Evolutionary conservation across 2,888 invertebrate genomes (phyloP), one percentile per base, ranked within the genome.

Genomic region (Cephus pulcher): DNA sequence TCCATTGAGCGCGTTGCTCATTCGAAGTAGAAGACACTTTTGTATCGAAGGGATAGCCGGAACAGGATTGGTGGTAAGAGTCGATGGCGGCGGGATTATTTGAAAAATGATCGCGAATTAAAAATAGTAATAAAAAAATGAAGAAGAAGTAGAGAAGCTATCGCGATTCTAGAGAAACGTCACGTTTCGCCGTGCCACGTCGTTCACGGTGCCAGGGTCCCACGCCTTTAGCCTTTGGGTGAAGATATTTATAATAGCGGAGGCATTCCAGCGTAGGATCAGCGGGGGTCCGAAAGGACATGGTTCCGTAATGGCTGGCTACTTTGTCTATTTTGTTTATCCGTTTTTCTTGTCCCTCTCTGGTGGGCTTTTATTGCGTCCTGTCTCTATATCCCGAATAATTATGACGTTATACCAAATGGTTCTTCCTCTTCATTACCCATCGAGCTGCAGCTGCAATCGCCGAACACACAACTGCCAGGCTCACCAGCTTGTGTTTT

Each of bases 181-280:
- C 79, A 80, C 78, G 82, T 82, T 82, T 34, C 79, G 80, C 78
- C 80, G 76, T 79, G 82, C 82, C 83, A 83, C 82, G 83, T 83
- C 37, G 23, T 34, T 35, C 74, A 37, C 78, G 80, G 78, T 78
- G 79, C 78, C 79, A 34, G 79, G 86, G 86, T 88, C 88, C 86
- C 88, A 88, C 87, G 87, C 87, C 86, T 88, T 84, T 84, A 82
- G 83, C 80, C 87, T 85, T 85, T 84, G 83, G 86, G 83, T 85
- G 82, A 84, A 85, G 88, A 89, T 89, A 88, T 89, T 88, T 88
- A 88, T 88, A 89, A 88, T 88, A 88, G 88, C 84, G 80, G 81
- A 84, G 84, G 88, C 85, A 88, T 87, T 88, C 87, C 88, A 83
- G 82, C 81, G 86, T 83, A 82, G 83, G 85, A 86, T 87, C 88